Conservation (phyloP, 2,797 vertebrate species). For the Hirundo rustica region DNA sequence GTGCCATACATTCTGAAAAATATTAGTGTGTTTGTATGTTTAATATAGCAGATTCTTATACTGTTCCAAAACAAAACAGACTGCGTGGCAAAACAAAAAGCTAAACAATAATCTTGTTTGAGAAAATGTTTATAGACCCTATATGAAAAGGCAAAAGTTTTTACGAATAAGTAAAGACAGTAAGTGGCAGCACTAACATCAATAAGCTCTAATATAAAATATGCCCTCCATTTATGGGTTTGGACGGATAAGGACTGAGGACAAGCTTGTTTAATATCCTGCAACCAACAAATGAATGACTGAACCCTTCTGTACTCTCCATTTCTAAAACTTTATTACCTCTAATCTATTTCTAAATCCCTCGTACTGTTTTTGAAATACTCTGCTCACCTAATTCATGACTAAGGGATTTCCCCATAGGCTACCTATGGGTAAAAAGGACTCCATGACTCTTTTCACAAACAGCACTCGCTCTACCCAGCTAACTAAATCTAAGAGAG, state of each 20-base stretch:
- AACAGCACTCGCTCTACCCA: constrained; percentile 29
- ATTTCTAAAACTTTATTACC: constrained; percentile 30
- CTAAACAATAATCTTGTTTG: background rate
- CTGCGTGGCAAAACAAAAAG: background rate
- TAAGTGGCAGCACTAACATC: background rate
- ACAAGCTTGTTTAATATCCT: constrained; percentile 14
- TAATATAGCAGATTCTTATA: background rate
- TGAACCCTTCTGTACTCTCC: background rate
- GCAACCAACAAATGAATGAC: constrained; percentile 10
- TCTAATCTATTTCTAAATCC: constrained; percentile 38
- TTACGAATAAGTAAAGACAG: background rate
- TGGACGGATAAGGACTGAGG: background rate
- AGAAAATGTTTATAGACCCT: background rate
- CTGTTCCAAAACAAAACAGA: background rate
- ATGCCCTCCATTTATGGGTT: constrained; percentile 15
- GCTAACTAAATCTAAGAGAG: background rate
- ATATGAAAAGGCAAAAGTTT: background rate
- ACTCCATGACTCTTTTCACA: constrained; percentile 47
- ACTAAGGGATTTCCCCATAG: constrained; percentile 70
- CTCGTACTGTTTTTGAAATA: constrained; percentile 63
- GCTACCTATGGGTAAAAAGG: constrained; percentile 47
- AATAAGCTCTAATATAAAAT: constrained; percentile 35
- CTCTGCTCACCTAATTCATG: constrained; percentile 62
- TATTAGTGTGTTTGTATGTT: background rate
- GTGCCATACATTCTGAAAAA: constrained; percentile 5